Evolutionary conservation across 2,888 invertebrate species (phyloP).

Genomic region (Apomyelois bistriatella): DNA sequence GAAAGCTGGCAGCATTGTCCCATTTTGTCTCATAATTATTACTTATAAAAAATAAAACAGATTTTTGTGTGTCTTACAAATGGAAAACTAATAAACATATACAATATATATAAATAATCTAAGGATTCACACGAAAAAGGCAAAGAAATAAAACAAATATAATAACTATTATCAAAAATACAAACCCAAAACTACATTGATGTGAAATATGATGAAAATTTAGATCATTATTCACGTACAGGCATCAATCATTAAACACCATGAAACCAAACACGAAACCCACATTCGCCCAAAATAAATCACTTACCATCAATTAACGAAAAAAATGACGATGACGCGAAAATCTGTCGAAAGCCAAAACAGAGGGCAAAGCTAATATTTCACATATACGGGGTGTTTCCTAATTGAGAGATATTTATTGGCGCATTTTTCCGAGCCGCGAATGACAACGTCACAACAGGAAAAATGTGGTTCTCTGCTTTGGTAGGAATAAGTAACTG

Average conservation of each 20-base stretch:
- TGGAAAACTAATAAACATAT: too few relatives aligned
- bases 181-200: too few relatives aligned
- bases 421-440: constrained; percentile 13
- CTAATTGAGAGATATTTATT: constrained; percentile 19
- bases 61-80: too few relatives aligned
- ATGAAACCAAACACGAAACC: neutral
- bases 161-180: too few relatives aligned
- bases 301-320: constrained; percentile 15
- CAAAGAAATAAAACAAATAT: too few relatives aligned
- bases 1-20: too few relatives aligned
- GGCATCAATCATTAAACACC: constrained; percentile 1
- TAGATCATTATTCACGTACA: too few relatives aligned
- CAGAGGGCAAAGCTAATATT: constrained; percentile 7
- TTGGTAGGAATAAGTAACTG: neutral
- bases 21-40: too few relatives aligned
- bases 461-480: constrained; percentile 5
- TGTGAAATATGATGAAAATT: too few relatives aligned
- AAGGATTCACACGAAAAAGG: too few relatives aligned
- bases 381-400: constrained; percentile 9
- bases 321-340: constrained; percentile 6
- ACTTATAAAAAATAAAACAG: too few relatives aligned
- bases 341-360: constrained; percentile 11
- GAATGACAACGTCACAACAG: constrained; percentile 7
- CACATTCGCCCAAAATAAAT: constrained; percentile 1
- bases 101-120: too few relatives aligned